A percentile compares a stretch with the other conserved stretches of the same genome.
Conservation (phyloP, 2,113 vertebrate genomes). For the Spea bombifrons region DNA sequence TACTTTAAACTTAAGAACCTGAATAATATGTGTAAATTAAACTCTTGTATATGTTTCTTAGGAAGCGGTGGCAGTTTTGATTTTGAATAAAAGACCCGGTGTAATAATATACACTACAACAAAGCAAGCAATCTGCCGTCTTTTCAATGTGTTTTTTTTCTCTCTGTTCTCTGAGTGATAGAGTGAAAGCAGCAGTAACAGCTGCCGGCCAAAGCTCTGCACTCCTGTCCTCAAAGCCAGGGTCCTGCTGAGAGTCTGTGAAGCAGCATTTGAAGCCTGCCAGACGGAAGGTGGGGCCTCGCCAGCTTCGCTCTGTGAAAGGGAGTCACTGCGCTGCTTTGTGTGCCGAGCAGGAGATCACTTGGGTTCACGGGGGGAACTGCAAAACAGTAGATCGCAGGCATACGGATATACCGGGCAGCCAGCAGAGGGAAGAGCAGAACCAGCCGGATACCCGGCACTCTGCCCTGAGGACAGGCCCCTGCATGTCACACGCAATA, state of each 20-base stretch:
- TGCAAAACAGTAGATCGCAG: background rate
- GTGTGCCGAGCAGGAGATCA: slow-evolving; percentile 20
- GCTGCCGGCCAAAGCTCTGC: slow-evolving; percentile 52
- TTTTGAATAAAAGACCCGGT: slow-evolving; percentile 39
- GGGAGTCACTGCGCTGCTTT: slow-evolving; percentile 14
- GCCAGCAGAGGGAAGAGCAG: slow-evolving; percentile 12
- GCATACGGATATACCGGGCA: background rate
- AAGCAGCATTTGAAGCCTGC: background rate
- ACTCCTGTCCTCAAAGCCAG: slow-evolving; percentile 32
- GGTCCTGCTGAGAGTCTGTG: slow-evolving; percentile 11
- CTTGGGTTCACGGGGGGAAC: slow-evolving; percentile 7
- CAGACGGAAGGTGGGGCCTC: slow-evolving; percentile 40
- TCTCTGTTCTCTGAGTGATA: slow-evolving; percentile 54
- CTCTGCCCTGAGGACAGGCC: slow-evolving; percentile 19
- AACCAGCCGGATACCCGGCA: background rate
- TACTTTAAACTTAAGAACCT: background rate
- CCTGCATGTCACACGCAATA: background rate
- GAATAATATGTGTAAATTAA: slow-evolving; percentile 13
- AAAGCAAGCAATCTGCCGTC: slow-evolving; percentile 52
- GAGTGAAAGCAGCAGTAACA: slow-evolving; percentile 51
- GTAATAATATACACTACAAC: slow-evolving; percentile 34
- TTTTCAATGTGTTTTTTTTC: slow-evolving; percentile 48
- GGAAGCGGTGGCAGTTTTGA: slow-evolving; percentile 36
- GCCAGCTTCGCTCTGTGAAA: slow-evolving; percentile 12
- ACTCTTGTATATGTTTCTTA: background rate